Base-by-base conservation (phyloP, 2,888 invertebrate species). In the Andrena chrysosceles region DNA sequence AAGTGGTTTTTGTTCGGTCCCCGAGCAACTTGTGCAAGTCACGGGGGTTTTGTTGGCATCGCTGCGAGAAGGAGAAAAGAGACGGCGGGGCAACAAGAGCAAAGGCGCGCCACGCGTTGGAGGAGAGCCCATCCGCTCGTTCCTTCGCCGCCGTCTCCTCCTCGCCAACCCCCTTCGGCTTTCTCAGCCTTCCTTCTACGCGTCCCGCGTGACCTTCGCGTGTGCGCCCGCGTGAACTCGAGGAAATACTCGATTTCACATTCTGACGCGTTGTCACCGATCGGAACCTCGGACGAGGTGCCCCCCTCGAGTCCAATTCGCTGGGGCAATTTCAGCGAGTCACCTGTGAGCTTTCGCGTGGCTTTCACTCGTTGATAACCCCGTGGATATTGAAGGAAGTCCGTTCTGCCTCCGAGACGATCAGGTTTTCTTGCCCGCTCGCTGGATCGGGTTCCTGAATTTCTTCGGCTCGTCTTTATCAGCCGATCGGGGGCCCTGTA, bases 1-100 rank as follows among this genome's bases (percentile, higher is more conserved):
- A 91, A 90, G 90, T 89, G 85, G 84, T 92, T 92, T 91, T 91
- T 92, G 90, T 90, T 88, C 88, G 73, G 77, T 83, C 81, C 64
- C 80, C 84, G 85, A 67, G 82, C 86, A 74, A 81, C 79, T 89
- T 85, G 80, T 87, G 91, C 91, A 87, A 90, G 90, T 90, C 91
- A 91, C 85, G 84, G 85, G 81, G 82, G 86, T 87, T 85, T 89
- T 89, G 88, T 89, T 89, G 87, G 77, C 84, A 74, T 73, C 81
- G 59, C 33, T 49, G 77, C 31, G 42, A 73, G 64, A 64, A 56
- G 42, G 23, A 74, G 59, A 70, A 75, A 59, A 73, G 77, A 70
- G 67, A 66, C 59, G 62, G 69, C 59, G 71, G 76, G n/a, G 63
- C 84, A 83, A 79, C 82, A 86, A 87, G 86, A 86, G 87, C 85